phyloP scores from a whole-genome alignment of 2,888 invertebrate species.

The Pyrochroa serraticornis region DNA sequence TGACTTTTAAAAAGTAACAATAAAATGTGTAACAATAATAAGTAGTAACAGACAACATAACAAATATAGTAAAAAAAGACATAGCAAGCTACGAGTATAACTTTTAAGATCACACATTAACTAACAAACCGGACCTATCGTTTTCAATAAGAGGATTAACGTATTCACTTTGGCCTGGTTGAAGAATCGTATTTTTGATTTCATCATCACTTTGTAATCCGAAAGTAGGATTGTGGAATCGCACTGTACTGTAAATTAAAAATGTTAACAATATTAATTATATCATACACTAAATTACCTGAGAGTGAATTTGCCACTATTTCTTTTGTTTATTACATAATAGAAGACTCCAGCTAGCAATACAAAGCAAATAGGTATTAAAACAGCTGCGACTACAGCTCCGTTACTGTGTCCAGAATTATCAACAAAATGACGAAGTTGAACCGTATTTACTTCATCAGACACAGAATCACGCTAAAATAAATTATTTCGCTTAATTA shows the following conservation, averaged over 20 bases:
- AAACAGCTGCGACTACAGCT: constrained; percentile 34
- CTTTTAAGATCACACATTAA: background rate
- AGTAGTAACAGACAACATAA: background rate
- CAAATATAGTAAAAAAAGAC: background rate
- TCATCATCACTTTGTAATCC: constrained; percentile 3
- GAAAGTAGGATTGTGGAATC: constrained; percentile 1
- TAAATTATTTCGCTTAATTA: background rate
- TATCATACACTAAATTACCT: too few relatives aligned
- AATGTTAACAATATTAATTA: background rate
- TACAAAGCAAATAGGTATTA: constrained; percentile 36
- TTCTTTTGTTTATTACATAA: constrained; percentile 3
- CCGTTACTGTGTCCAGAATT: constrained; percentile 17
- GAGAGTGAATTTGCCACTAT: too few relatives aligned
- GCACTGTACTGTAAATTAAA: background rate
- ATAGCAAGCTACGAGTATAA: background rate
- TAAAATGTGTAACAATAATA: too few relatives aligned
- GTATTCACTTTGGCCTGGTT: background rate
- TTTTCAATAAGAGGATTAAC: background rate
- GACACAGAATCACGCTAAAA: constrained; percentile 23
- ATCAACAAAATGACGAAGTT: background rate
- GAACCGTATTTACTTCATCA: background rate
- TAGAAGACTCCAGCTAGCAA: background rate
- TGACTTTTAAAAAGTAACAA: background rate
- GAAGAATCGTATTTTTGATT: background rate
- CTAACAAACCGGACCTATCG: background rate